Evolutionary conservation across 2,888 invertebrate genomes (phyloP).

Genomic region (Allygus modestus): DNA sequence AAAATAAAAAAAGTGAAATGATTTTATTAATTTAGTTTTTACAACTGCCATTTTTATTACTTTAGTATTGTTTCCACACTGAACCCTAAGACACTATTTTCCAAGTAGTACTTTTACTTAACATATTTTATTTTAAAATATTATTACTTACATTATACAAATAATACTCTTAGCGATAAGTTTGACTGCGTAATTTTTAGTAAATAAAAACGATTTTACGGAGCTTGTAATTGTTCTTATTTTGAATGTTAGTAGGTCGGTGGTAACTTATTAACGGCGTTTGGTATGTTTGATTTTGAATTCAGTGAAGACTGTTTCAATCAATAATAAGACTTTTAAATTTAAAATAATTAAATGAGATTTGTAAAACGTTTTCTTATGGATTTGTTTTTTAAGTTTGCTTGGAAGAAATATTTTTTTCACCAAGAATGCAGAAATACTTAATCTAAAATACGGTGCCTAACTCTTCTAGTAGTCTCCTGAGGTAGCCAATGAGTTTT

Average conservation of each 20-base stretch:
- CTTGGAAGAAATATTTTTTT: too few relatives aligned
- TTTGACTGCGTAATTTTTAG: background rate
- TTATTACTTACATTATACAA: background rate
- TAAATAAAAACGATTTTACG: too few relatives aligned
- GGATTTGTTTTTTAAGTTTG: too few relatives aligned
- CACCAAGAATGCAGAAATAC: background rate
- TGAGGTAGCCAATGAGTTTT: conserved; percentile 16
- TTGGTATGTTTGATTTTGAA: too few relatives aligned
- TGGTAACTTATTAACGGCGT: too few relatives aligned
- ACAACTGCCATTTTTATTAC: background rate
- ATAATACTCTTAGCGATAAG: background rate
- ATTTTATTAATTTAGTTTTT: background rate
- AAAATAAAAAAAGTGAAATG: background rate
- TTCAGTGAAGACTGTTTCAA: too few relatives aligned
- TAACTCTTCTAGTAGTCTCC: conserved; percentile 22
- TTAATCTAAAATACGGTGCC: conserved; percentile 25
- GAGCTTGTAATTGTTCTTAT: too few relatives aligned
- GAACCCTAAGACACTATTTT: background rate
- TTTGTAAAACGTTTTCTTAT: too few relatives aligned
- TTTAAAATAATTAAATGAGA: too few relatives aligned
- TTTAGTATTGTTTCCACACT: background rate
- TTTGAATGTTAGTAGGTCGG: too few relatives aligned
- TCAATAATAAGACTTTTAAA: too few relatives aligned
- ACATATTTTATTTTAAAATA: background rate
- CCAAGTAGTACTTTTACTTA: background rate